These are phyloP conservation scores for Thripadectes ignobilis DNA, from an alignment of 2,797 vertebrate species.

Conservation along the genomic window DNA sequence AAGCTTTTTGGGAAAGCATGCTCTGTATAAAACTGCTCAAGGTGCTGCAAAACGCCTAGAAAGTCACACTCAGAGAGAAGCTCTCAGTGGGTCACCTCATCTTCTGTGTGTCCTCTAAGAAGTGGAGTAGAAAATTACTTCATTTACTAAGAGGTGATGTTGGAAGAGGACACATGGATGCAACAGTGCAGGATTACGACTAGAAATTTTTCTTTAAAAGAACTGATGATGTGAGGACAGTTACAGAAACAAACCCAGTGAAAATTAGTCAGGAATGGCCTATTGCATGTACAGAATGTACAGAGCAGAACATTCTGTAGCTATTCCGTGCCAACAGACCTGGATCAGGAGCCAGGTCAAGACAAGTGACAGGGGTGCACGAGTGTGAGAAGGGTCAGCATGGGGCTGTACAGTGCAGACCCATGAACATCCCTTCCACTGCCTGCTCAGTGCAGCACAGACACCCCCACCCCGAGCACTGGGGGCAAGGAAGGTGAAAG, in stretches of 20 bases:
- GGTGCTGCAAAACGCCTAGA: background rate
- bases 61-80: background rate
- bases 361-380: rapidly evolving
- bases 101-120: background rate
- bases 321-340: background rate
- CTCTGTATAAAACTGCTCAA: background rate
- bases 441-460: background rate
- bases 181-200: background rate
- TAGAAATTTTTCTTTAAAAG: background rate
- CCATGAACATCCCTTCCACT: background rate
- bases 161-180: background rate
- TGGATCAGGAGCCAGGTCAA: background rate
- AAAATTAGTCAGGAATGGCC: background rate
- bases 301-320: background rate
- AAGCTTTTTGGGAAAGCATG: background rate
- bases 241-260: background rate
- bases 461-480: background rate
- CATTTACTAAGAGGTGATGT: background rate
- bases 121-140: background rate
- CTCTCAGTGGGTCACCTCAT: background rate
- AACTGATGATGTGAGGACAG: background rate
- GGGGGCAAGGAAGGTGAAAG: background rate
- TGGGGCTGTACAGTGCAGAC: background rate
- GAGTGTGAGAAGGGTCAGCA: background rate
- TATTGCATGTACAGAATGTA: rapidly evolving